phyloP scores from a whole-genome alignment of 2,888 invertebrate genomes.

The Masnerella sp. region DNA sequence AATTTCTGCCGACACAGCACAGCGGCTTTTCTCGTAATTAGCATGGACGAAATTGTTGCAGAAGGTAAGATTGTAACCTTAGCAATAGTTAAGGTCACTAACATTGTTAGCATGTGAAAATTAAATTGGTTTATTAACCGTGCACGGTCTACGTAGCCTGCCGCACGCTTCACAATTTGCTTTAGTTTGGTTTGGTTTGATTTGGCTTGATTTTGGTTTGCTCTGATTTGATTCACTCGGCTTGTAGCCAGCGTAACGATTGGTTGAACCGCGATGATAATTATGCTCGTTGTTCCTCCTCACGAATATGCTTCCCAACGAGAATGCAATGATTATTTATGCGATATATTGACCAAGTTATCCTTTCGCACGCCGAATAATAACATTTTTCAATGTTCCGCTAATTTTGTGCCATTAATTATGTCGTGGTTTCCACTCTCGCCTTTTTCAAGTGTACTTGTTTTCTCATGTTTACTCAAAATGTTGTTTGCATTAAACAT shows the following conservation, averaged over 20 bases:
- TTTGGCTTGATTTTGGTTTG: conserved; percentile 69
- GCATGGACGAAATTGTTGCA: neutral
- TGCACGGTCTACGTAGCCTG: conserved; percentile 27
- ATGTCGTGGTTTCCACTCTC: too few relatives aligned
- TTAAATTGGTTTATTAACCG: conserved; percentile 49
- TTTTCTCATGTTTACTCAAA: too few relatives aligned
- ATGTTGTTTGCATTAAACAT: too few relatives aligned
- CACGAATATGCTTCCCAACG: too few relatives aligned
- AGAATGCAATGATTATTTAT: too few relatives aligned
- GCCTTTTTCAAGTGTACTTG: too few relatives aligned
- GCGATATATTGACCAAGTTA: too few relatives aligned
- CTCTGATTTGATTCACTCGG: conserved; percentile 68
- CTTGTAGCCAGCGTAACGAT: conserved; percentile 63
- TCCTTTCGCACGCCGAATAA: too few relatives aligned
- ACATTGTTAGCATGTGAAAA: conserved; percentile 45
- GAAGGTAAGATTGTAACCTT: conserved; percentile 14
- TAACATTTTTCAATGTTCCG: too few relatives aligned
- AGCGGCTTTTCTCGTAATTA: conserved; percentile 1
- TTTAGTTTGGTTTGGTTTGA: conserved; percentile 64
- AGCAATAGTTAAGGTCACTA: conserved; percentile 30
- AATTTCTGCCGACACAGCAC: too few relatives aligned
- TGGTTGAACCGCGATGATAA: conserved; percentile 43
- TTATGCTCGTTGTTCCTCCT: conserved; percentile 37
- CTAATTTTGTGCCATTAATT: too few relatives aligned
- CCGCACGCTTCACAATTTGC: conserved; percentile 50